Evolutionary conservation across 2,797 vertebrate genomes (phyloP).

Genomic region (Sebastes elongatus): DNA sequence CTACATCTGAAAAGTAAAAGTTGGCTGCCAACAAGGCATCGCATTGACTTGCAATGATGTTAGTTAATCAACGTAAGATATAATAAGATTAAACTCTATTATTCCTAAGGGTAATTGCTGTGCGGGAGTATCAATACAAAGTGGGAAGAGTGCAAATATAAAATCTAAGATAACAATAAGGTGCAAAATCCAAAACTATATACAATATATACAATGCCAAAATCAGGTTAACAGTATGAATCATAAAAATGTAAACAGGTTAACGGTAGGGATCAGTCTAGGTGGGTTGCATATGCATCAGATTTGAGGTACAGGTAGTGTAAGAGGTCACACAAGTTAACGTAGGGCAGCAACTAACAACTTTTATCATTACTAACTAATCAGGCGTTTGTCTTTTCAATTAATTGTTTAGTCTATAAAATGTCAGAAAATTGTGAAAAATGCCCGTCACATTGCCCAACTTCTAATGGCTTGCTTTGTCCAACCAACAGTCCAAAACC

Average conservation of each 20-base stretch:
- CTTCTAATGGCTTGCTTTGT: neutral
- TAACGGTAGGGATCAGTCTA: neutral
- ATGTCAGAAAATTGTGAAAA: neutral
- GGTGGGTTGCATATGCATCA: neutral
- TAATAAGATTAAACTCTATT: neutral
- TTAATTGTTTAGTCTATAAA: neutral
- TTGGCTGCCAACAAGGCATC: neutral
- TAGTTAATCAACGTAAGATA: neutral
- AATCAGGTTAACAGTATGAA: neutral
- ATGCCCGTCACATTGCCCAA: neutral
- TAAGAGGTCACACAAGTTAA: neutral
- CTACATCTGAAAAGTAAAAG: neutral
- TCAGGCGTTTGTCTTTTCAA: neutral
- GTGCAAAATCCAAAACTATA: neutral
- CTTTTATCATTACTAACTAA: neutral
- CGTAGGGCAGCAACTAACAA: neutral
- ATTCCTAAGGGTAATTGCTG: neutral
- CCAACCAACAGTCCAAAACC: neutral
- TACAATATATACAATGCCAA: neutral
- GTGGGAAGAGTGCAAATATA: neutral
- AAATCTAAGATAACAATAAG: neutral
- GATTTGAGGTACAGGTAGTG: neutral
- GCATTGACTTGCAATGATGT: neutral
- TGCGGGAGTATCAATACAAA: neutral
- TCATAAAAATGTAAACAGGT: neutral